Base-by-base conservation (phyloP, 2,888 invertebrate genomes). In the Patella pellucida region DNA sequence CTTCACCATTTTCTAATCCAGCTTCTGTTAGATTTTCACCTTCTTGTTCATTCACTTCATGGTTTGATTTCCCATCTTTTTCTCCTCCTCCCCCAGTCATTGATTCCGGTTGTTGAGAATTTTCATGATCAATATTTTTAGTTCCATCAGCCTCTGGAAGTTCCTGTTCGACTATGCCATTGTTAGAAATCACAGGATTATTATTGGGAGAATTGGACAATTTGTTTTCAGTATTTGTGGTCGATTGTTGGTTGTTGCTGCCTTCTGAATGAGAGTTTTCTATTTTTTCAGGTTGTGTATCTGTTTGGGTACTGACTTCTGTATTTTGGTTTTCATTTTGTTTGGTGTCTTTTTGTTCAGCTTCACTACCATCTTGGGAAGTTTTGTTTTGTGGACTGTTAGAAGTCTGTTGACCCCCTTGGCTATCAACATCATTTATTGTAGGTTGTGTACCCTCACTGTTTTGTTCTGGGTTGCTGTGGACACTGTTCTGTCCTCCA, bases 81-180 rank as follows among this genome's bases (percentile, higher is more conserved):
- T 69, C 75, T 75, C 16, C 16, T 41, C 9, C 71, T 51, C 51
- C 71, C 19, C 51, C 51, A 41, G 14, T 16, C 31, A n/a, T 31
- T 69, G 52, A 27, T 74, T 51, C 52, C 16, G 14, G 23, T 27
- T 74, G 27, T 23, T 69, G 9, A 16, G 71, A 12, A 52, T 71
- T 41, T 67, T 16, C 15, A 19, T 62, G 71, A 67, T 56, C 62
- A 51, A 51, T 23, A 67, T 52, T 56, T 51, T 52, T 52, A 67
- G 41, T 16, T 19, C 27, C n/a, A 41, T 15, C 12, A 52, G 19
- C 14, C 52, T 51, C 31, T 67, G n/a, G n/a, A 71, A 27, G 15
- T 70, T 41, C 15, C 27, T 71, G 50, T 15, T 62, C 14, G 23
- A 41, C 27, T 15, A 16, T 23, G 41, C 15, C 3, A 23, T 16